Evolutionary conservation across 2,113 vertebrate species (phyloP), one percentile per base, ranked within the genome.

Genomic region (Mastomys natalensis): DNA sequence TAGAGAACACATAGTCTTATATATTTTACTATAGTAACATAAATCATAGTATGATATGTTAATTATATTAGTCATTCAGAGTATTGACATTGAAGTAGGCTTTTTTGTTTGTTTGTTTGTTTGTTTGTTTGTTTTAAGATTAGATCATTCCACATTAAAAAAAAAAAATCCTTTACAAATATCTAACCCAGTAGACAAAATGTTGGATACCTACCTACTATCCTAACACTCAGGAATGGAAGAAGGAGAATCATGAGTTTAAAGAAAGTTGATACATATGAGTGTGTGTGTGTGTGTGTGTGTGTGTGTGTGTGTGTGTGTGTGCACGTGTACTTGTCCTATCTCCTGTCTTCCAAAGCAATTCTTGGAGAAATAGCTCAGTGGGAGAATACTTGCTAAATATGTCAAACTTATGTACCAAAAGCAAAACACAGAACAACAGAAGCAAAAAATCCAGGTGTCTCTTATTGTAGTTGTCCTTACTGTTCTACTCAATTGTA

Each of bases 321-420:
- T 10, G 1, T 48, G 45, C 45, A 48, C n/a, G n/a, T 48, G 45
- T 10, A 11, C 9, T 1, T 1, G 10, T 34, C 64, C 64, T 37
- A 3, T 4, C 6, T 7, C 31, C 66, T 22, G 1, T 19, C 31
- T 55, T 3, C 37, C 11, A 87, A 72, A 88, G 16, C 4, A 29
- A 72, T 2, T 1, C 1, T 9, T 15, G 4, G 37, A 6, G 51
- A 88, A 31, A 7, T 29, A 29, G 37, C 2, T 88, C n/a, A 73
- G 10, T 55, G n/a, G 19, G 3, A 24, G 2, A 70, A 6, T 0
- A 40, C 2, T 88, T 72, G 13, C 3, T 4, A 19, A 26, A 8
- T 29, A 73, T 31, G 4, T 3, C 12, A 53, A 53, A 3, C 60
- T 62, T 24, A 62, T 62, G 24, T 62, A 24, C 8, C 60, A 62